Conservation (phyloP, 2,797 vertebrate species). For the Sciurus vulgaris region DNA sequence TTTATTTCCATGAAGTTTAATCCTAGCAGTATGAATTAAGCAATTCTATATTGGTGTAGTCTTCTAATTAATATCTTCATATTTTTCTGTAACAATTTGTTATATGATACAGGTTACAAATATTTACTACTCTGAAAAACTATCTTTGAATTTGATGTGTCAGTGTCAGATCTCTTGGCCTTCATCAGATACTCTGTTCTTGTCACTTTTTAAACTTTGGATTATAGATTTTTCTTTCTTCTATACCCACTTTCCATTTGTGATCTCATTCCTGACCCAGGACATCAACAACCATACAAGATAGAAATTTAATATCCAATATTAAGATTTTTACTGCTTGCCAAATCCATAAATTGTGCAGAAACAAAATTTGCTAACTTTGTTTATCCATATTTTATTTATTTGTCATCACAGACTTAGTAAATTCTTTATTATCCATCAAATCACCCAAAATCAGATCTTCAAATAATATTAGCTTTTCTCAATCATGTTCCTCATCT, state of each 20-base stretch:
- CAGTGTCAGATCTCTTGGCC: rapidly evolving
- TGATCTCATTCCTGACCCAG: not conserved
- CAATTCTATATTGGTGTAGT: not conserved
- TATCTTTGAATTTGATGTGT: not conserved
- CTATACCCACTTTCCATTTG: not conserved
- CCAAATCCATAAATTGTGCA: not conserved
- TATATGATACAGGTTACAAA: too few relatives aligned
- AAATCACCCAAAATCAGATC: not conserved
- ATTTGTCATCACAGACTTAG: not conserved
- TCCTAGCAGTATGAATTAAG: not conserved
- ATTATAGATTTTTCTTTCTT: not conserved
- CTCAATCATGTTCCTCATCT: not conserved
- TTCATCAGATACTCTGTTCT: not conserved
- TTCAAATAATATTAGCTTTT: not conserved
- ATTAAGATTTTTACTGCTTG: not conserved
- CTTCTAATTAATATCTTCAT: too few relatives aligned
- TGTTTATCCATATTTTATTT: not conserved
- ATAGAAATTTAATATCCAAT: not conserved
- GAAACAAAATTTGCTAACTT: not conserved
- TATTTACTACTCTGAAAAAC: not conserved
- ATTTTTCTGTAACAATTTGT: not conserved
- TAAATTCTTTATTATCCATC: not conserved
- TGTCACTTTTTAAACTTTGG: rapidly evolving
- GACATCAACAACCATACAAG: not conserved
- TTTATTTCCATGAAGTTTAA: not conserved